Evolutionary conservation across 92 coral and sea anemone genomes (phyloP).

Genomic region (Galaxea fascicularis): DNA sequence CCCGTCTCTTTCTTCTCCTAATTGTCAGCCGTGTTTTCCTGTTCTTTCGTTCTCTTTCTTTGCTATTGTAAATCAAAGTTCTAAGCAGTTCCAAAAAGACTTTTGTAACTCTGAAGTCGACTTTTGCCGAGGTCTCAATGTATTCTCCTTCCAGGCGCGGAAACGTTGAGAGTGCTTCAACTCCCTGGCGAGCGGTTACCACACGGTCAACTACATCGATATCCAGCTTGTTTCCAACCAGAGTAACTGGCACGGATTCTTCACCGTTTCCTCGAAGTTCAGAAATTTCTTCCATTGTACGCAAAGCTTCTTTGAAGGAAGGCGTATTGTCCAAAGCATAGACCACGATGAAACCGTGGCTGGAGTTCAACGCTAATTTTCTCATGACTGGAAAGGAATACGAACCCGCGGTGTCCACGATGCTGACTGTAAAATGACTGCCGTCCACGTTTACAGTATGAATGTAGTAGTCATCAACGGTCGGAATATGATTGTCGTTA

Average conservation of each 20-base stretch:
- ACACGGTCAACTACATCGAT: slow-evolving; percentile 54
- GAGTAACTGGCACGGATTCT: slow-evolving; percentile 50
- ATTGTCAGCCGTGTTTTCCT: slow-evolving; percentile 14
- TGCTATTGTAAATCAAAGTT: slow-evolving; percentile 23
- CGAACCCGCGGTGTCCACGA: slow-evolving; percentile 85
- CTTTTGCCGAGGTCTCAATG: slow-evolving; percentile 80
- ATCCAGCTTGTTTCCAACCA: slow-evolving; percentile 82
- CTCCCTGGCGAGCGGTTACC: slow-evolving; percentile 55
- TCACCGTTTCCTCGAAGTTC: slow-evolving; percentile 41
- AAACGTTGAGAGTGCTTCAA: slow-evolving; percentile 52
- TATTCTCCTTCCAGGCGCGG: slow-evolving; percentile 70
- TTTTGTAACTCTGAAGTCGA: slow-evolving; percentile 61
- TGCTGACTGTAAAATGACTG: slow-evolving; percentile 52
- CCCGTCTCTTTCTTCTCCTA: not conserved
- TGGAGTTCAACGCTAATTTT: slow-evolving; percentile 64
- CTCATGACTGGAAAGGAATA: slow-evolving; percentile 86
- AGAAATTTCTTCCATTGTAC: slow-evolving; percentile 57
- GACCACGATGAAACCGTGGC: slow-evolving; percentile 81
- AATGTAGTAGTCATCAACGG: slow-evolving; percentile 79
- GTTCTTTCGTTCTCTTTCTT: not conserved
- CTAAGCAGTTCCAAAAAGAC: slow-evolving; percentile 50
- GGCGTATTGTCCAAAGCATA: slow-evolving; percentile 71
- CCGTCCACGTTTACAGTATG: slow-evolving; percentile 76
- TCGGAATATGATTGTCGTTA: slow-evolving; percentile 75
- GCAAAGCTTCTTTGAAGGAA: slow-evolving; percentile 76